phyloP scores from a whole-genome alignment of 2,888 invertebrate species.

The Drosophila kokeensis region DNA sequence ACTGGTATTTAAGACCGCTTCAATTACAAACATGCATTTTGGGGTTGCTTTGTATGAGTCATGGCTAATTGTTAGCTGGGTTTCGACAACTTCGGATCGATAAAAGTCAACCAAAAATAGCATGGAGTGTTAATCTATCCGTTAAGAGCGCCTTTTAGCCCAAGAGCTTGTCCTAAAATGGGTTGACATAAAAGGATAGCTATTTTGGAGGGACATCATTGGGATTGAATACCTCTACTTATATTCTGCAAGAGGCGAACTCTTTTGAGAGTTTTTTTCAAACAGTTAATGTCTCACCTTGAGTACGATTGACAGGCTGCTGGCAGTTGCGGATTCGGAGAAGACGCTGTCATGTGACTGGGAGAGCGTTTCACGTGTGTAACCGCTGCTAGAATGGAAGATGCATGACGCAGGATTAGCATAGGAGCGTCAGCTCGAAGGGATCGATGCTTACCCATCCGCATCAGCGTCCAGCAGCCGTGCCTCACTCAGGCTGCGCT shows the following conservation, averaged over 20 bases:
- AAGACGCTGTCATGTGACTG: constrained; percentile 97
- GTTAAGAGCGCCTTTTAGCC: not conserved
- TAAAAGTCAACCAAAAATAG: constrained; percentile 25
- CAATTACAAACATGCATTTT: not conserved
- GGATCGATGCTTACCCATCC: constrained; percentile 78
- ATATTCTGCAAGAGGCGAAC: not conserved
- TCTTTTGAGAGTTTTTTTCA: not conserved
- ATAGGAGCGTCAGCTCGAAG: not conserved
- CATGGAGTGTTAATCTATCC: not conserved
- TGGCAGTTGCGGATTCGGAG: constrained; percentile 87
- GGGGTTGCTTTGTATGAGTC: constrained; percentile 35
- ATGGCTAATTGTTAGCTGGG: constrained; percentile 27
- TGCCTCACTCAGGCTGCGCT: constrained; percentile 85
- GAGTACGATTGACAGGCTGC: constrained; percentile 84
- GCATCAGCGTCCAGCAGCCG: constrained; percentile 72
- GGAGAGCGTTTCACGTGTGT: constrained; percentile 88
- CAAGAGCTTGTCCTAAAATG: not conserved
- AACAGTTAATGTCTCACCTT: constrained; percentile 77
- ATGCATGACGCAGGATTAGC: not conserved
- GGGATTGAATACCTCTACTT: not conserved
- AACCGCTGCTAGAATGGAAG: constrained; percentile 74
- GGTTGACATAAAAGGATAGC: not conserved
- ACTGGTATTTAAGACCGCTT: constrained; percentile 13
- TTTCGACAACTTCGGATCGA: constrained; percentile 45
- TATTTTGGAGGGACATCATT: not conserved